Evolutionary conservation across 92 coral and sea anemone genomes (phyloP).

Genomic region (Hydrozoanthus gracilis): DNA sequence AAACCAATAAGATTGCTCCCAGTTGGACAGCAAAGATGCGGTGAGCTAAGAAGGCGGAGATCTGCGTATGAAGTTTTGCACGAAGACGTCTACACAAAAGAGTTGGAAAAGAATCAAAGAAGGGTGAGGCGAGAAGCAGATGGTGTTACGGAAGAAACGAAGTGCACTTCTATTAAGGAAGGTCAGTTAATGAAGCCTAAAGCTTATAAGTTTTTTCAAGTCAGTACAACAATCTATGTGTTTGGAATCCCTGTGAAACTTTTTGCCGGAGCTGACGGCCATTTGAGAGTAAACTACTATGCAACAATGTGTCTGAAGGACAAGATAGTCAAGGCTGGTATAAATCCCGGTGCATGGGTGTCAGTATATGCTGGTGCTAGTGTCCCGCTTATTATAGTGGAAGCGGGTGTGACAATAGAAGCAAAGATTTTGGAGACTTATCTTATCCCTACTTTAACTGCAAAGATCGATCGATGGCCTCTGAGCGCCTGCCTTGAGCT

Average conservation of each 20-base stretch:
- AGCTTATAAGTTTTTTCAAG: constrained; percentile 52
- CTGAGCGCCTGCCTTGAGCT: constrained; percentile 90
- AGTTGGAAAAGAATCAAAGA: constrained; percentile 69
- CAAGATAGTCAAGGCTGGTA: constrained; percentile 71
- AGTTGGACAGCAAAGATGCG: constrained; percentile 71
- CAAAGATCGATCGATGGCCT: constrained; percentile 91
- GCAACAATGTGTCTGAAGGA: constrained; percentile 62
- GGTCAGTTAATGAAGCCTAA: constrained; percentile 36
- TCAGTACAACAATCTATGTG: constrained; percentile 57
- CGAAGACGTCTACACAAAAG: constrained; percentile 79
- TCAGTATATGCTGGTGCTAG: constrained; percentile 90
- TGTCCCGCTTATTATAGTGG: constrained; percentile 66
- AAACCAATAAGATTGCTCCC: constrained; percentile 71
- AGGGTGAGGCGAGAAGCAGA: constrained; percentile 46
- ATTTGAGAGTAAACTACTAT: constrained; percentile 73
- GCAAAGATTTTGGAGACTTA: constrained; percentile 86
- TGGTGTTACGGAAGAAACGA: constrained; percentile 28
- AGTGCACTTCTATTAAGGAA: constrained; percentile 26
- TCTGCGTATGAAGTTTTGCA: constrained; percentile 65
- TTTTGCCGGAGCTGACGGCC: constrained; percentile 79
- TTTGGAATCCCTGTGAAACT: constrained; percentile 81
- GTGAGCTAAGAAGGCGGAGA: constrained; percentile 73
- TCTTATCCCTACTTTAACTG: constrained; percentile 87
- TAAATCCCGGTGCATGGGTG: constrained; percentile 94
- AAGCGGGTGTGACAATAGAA: constrained; percentile 89